Evolutionary conservation across 2,888 invertebrate genomes (phyloP).

Genomic region (Nomada flava): DNA sequence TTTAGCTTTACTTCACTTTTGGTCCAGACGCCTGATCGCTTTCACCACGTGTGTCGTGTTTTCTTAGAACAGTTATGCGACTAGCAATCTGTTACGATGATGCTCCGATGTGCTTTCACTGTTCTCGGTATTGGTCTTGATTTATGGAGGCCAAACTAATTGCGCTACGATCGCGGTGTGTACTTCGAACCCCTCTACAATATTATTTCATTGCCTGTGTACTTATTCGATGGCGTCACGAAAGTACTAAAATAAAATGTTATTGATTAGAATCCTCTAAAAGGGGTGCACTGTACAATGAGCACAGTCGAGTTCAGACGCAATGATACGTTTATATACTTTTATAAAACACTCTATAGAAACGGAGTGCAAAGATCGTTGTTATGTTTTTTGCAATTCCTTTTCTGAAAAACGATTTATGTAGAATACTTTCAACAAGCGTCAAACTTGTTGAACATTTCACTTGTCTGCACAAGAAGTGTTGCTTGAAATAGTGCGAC

Average conservation of each 20-base stretch:
- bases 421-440: too few species aligned
- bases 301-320: too few species aligned
- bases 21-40: conserved; percentile 24
- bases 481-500: too few species aligned
- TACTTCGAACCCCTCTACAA: conserved; percentile 10
- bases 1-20: conserved; percentile 43
- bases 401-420: too few species aligned
- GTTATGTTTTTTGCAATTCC: not conserved
- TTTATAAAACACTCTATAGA: too few species aligned
- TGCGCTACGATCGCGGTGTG: conserved; percentile 22
- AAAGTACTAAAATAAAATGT: too few species aligned
- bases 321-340: too few species aligned
- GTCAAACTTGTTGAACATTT: too few species aligned
- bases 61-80: conserved; percentile 39
- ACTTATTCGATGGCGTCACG: not conserved
- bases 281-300: too few species aligned
- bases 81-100: conserved; percentile 40
- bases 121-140: conserved; percentile 35
- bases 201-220: not conserved
- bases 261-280: too few species aligned
- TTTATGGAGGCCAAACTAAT: conserved; percentile 39
- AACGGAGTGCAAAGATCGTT: not conserved
- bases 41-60: conserved; percentile 44
- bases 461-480: not conserved
- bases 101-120: conserved; percentile 49